phyloP scores from a whole-genome alignment of 2,113 vertebrate species.

The Alethe diademata region DNA sequence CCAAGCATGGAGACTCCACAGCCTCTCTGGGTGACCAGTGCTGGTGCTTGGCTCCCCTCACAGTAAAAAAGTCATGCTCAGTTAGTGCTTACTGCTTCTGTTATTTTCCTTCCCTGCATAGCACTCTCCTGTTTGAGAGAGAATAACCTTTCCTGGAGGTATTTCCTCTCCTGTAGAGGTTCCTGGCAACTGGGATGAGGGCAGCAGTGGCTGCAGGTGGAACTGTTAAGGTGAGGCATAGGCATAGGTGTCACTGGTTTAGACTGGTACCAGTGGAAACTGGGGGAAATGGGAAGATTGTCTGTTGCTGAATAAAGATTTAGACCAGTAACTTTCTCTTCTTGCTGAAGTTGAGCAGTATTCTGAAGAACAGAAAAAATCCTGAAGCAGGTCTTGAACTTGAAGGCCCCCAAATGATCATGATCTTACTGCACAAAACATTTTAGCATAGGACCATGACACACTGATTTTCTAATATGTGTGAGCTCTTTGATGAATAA shows the following conservation, averaged over 20 bases:
- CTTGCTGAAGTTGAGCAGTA: neutral
- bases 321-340: neutral
- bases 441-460: neutral
- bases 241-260: neutral
- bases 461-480: neutral
- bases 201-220: neutral
- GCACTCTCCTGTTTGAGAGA: fast-evolving
- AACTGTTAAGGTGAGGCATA: neutral
- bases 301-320: neutral
- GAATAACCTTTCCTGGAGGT: neutral
- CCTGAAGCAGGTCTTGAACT: neutral
- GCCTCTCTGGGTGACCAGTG: neutral
- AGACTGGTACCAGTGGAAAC: neutral
- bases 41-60: neutral
- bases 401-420: neutral
- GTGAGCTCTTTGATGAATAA: neutral
- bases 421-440: neutral
- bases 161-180: neutral
- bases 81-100: neutral
- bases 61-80: neutral
- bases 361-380: neutral
- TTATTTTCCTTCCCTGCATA: neutral
- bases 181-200: neutral
- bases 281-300: neutral
- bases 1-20: neutral